Base-by-base conservation (phyloP, 2,797 vertebrate species). In the Syndactyla subalaris region DNA sequence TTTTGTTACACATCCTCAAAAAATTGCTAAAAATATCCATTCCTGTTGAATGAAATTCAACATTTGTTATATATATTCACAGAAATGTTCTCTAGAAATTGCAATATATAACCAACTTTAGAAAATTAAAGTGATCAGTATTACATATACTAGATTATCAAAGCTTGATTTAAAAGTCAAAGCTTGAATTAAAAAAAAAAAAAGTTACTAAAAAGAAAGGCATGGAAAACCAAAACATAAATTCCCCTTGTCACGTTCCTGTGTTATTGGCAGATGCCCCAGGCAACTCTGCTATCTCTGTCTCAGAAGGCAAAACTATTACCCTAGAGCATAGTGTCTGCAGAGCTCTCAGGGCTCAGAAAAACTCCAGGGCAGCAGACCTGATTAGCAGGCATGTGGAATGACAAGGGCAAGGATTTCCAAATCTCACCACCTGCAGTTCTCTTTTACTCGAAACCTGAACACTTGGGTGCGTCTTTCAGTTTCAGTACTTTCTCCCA, bases 281-380 rank as follows among this genome's bases (percentile, higher is more conserved):
- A 95, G 57, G 76, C 96, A 87, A 67, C 24, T 76, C 85, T 92
- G 72, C 29, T 92, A 94, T 95, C 93, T 90, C 32, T 93, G 21
- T 89, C 87, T 91, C 77, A 34, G 66, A 84, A 95, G 95, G 92
- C 77, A 85, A 96, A 97, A 92, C 74, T 91, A 89, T 95, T 97
- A 96, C 95, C 73, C 66, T 94, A 92, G 85, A 97, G 78, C 65
- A 78, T 0, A 23, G 70, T 70, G 94, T 93, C 88, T 95, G 79
- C 96, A 93, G 92, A 76, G 74, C 75, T 96, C 85, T 97, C 89
- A n/a, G 70, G 95, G 62, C 62, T 91, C 49, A 0, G 81, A 97
- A 96, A 97, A 97, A 95, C 93, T 90, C 90, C 30, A 89, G 94
- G 93, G 92, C 91, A 10, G 75, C 59, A 87, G 95, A 95, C 70